Evolutionary conservation across 2,113 vertebrate species (phyloP), one percentile per base, ranked within the genome.

Genomic region (Lepisosteus osseus): DNA sequence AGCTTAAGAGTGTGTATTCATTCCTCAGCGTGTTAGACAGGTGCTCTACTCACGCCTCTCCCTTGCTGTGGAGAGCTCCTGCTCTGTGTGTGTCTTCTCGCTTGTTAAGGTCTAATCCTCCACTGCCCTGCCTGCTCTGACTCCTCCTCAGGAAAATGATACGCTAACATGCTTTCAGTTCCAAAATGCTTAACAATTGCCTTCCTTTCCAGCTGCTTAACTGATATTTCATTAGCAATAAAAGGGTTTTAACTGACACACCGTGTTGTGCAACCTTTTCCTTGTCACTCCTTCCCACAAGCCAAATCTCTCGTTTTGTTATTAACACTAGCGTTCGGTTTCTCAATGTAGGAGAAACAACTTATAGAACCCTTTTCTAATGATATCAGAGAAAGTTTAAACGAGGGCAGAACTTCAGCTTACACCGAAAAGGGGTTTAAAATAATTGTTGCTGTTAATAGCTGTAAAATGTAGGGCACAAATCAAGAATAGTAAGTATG

Each of bases 1-100:
- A 89, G 88, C 81, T 85, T 82, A 66, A 13, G 17, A 29, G 69
- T 72, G 66, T 61, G 70, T 47, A 54, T 65, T 43, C 62, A 43
- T 12, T 43, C 29, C 62, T 65, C 55, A 61, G 76, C 72, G 63
- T 75, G 73, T 57, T 56, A 88, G 92, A 94, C 96, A 98, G 96
- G 96, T 98, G 96, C 90, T 78, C 81, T 42, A 44, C 72, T 72
- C 69, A 77, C 74, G 67, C 77, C 78, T 73, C 69, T 65, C 70
- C 78, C 76, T 83, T 82, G 79, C 80, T 77, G 70, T 77, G 71
- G n/a, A 51, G 47, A 45, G 68, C 44, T 65, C n/a, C 62, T 65
- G 15, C 17, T 65, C 17, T 61, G 59, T 41, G 57, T 40, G 14
- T 80, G 45, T 56, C 74, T 76, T 65, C 78, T 56, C 76, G 81